phyloP scores from a whole-genome alignment of 2,888 invertebrate species.

The Crematogaster levior region DNA sequence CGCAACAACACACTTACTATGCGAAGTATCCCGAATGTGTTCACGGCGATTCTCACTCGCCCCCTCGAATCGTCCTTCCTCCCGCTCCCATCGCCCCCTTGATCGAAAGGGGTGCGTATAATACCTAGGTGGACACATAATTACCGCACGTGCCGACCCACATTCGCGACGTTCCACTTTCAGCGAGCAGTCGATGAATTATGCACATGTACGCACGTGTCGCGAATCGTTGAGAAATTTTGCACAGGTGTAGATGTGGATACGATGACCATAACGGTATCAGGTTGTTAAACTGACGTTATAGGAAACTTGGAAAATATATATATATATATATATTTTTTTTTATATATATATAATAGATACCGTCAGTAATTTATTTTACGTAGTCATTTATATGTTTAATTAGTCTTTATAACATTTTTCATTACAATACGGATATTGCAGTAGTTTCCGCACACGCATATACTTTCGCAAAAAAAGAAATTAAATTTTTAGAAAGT shows the following conservation, averaged over 20 bases:
- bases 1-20: conserved; percentile 57
- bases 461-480: not conserved
- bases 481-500: conserved; percentile 5
- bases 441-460: not conserved
- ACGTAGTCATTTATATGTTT: too few species aligned
- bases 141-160: conserved; percentile 68
- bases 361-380: not conserved
- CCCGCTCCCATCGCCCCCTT: not conserved
- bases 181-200: conserved; percentile 42
- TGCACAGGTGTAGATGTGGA: conserved; percentile 2
- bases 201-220: conserved; percentile 20
- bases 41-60: conserved; percentile 26
- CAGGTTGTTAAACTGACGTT: not conserved
- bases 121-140: conserved; percentile 58
- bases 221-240: conserved; percentile 20
- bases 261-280: not conserved
- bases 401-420: not conserved
- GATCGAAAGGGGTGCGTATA: conserved; percentile 54
- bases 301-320: not conserved
- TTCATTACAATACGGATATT: not conserved
- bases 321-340: too few species aligned
- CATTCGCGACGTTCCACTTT: conserved; percentile 64
- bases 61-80: conserved; percentile 11
- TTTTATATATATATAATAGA: not conserved
- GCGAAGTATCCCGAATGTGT: conserved; percentile 47